Evolutionary conservation across 2,888 invertebrate species (phyloP), one percentile per base, ranked within the genome.

Genomic region (Timema cristinae): DNA sequence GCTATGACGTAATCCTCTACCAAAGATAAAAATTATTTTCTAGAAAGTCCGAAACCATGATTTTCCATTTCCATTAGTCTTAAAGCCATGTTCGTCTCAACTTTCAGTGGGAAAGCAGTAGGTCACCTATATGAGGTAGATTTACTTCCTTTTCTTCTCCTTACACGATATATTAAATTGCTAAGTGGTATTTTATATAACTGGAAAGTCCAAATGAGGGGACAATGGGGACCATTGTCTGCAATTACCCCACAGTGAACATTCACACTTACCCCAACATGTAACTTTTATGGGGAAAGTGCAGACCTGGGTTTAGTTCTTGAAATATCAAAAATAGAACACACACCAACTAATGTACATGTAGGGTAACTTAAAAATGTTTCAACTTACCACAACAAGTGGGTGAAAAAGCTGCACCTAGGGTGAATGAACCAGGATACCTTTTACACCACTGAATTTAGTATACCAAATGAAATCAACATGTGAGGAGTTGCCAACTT

Each of bases 11-110:
- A 80, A 32, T 77, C 73, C 0, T 72, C 76, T n/a, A 80, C 79
- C 48, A 77, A 67, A 66, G 79, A 75, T 67, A 79, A 66, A 50
- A 80, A 69, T 76, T 80, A 79, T 74, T 77, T 77, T 75, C 77
- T 76, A n/a, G 77, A 76, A 50, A 80, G 71, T 11, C 80, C 80
- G 75, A 79, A 80, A 9, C 79, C 80, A 73, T 77, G 75, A 75
- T 78, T 79, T 71, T 79, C 78, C 77, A 80, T 78, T 6, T 61
- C 67, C 69, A 76, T 76, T 13, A 79, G 73, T 52, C 77, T 75
- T 73, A 77, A 74, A 10, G 76, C 77, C 16, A 79, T 69, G 50
- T 75, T 73, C 72, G 74, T 73, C 77, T 79, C 78, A 54, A 76
- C 70, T 70, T 77, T 77, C 48, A 52, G 66, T 47, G 79, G 75